phyloP scores from a whole-genome alignment of 2,888 invertebrate genomes.

The Tachina grossa region DNA sequence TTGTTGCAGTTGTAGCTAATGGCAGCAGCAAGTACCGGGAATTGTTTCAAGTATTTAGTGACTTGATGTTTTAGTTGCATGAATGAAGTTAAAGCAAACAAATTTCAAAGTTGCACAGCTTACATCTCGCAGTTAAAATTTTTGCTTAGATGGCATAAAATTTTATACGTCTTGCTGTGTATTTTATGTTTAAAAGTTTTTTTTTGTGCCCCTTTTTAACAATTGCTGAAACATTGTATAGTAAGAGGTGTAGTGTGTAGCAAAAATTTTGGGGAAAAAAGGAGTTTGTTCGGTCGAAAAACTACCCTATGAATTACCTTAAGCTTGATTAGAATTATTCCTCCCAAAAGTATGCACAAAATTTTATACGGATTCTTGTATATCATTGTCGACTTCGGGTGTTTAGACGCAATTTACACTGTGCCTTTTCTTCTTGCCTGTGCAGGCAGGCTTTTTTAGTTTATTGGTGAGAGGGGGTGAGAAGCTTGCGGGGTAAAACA shows the following conservation, averaged over 20 bases:
- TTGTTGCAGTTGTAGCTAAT: neutral
- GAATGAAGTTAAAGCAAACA: slow-evolving; percentile 61
- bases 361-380: too few relatives aligned
- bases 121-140: slow-evolving; percentile 41
- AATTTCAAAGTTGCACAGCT: slow-evolving; percentile 55
- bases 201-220: neutral
- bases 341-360: too few relatives aligned
- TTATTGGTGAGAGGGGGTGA: too few relatives aligned
- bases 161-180: slow-evolving; percentile 47
- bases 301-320: neutral
- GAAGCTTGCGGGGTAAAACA: too few relatives aligned
- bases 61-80: slow-evolving; percentile 55
- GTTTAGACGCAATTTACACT: too few relatives aligned
- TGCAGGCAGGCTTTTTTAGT: too few relatives aligned
- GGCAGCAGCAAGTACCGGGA: slow-evolving; percentile 9
- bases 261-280: neutral
- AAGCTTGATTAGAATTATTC: too few relatives aligned
- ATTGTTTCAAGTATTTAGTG: slow-evolving; percentile 38
- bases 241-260: slow-evolving; percentile 36
- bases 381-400: too few relatives aligned
- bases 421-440: too few relatives aligned
- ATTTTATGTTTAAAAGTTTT: slow-evolving; percentile 36
- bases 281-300: neutral
- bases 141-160: slow-evolving; percentile 59
- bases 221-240: slow-evolving; percentile 9